Conservation (phyloP, 2,113 vertebrate species). For the Callaeas wilsoni region DNA sequence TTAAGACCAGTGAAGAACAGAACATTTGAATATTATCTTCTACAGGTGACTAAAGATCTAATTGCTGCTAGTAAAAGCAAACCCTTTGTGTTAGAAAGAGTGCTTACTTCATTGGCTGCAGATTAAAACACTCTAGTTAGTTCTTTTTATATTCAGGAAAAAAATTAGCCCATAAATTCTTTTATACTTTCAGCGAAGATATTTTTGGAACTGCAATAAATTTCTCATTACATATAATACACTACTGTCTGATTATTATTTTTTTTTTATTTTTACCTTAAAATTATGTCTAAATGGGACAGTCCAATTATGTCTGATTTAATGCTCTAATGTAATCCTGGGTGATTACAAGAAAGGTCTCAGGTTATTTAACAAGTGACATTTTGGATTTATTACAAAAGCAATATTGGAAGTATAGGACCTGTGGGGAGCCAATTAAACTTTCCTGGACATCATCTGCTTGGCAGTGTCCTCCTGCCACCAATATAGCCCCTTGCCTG, state of each 20-base stretch:
- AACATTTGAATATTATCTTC: slow-evolving; percentile 12
- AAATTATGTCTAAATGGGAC: slow-evolving; percentile 57
- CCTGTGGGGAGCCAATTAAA: slow-evolving; percentile 49
- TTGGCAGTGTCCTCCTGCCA: background rate
- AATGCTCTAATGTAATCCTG: slow-evolving; percentile 53
- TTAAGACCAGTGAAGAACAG: background rate
- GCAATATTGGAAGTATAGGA: background rate
- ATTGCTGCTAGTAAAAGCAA: slow-evolving; percentile 31
- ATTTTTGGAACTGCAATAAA: slow-evolving; percentile 48
- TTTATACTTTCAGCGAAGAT: slow-evolving; percentile 17
- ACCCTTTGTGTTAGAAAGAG: background rate
- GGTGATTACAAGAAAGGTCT: slow-evolving; percentile 57
- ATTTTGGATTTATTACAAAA: slow-evolving; percentile 47
- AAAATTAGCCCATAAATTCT: slow-evolving; percentile 49
- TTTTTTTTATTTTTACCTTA: slow-evolving; percentile 29
- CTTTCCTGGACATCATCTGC: slow-evolving; percentile 3
- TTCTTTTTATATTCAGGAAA: background rate
- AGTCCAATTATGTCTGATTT: slow-evolving; percentile 58
- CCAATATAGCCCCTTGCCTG: background rate
- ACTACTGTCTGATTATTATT: background rate
- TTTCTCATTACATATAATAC: slow-evolving; percentile 25
- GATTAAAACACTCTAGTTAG: slow-evolving; percentile 38
- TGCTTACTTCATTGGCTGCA: slow-evolving; percentile 8
- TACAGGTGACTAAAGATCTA: slow-evolving; percentile 10
- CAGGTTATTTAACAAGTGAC: slow-evolving; percentile 16